phyloP scores from a whole-genome alignment of 2,797 vertebrate genomes.

The Crypturellus tataupa region DNA sequence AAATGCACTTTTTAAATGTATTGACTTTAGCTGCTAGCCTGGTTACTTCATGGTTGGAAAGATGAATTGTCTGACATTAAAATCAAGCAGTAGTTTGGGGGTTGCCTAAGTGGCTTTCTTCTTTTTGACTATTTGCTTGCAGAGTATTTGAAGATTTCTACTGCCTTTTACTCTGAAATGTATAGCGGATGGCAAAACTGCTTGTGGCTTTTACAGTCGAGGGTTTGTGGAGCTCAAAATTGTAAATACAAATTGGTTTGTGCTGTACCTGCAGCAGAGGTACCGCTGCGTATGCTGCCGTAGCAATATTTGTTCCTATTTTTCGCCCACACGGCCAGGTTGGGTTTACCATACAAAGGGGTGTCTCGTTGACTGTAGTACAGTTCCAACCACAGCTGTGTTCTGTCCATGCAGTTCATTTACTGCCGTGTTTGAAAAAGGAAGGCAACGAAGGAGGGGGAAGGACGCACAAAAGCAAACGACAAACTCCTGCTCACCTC shows the following conservation, averaged over 20 bases:
- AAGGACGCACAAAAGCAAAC: background rate
- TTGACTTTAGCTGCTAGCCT: constrained; percentile 30
- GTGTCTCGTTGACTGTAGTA: background rate
- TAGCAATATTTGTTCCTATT: background rate
- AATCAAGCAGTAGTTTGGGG: background rate
- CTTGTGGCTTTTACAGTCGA: background rate
- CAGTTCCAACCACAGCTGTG: background rate
- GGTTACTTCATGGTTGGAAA: background rate
- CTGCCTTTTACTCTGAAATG: background rate
- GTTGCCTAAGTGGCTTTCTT: background rate
- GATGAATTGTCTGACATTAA: constrained; percentile 37
- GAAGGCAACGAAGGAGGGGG: background rate
- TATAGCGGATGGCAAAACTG: background rate
- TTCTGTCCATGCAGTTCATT: background rate
- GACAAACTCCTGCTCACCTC: background rate
- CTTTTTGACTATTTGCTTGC: accelerated
- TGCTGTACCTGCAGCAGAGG: background rate
- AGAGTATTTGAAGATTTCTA: accelerated
- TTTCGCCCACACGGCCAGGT: background rate
- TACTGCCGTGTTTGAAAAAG: background rate
- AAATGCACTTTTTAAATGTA: constrained; percentile 46
- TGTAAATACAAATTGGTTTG: background rate
- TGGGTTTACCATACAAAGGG: background rate
- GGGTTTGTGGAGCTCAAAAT: background rate
- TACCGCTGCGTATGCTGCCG: background rate